phyloP scores from a whole-genome alignment of 2,888 invertebrate genomes.

The Parnassius glacialis region DNA sequence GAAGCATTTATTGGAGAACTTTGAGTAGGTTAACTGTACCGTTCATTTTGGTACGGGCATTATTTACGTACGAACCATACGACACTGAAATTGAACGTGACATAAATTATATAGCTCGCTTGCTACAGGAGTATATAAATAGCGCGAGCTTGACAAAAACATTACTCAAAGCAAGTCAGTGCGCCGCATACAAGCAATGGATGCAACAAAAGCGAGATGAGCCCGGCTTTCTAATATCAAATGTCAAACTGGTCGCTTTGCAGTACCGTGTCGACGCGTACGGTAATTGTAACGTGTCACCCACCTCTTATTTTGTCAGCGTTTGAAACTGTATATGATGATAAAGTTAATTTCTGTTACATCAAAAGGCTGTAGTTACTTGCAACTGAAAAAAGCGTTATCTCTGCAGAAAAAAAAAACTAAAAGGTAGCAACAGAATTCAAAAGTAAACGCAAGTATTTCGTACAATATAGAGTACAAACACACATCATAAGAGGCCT shows the following conservation, averaged over 20 bases:
- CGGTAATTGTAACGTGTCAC: constrained; percentile 22
- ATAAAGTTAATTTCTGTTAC: background rate
- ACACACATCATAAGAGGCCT: no score
- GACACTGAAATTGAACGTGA: constrained; percentile 1
- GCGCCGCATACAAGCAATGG: constrained; percentile 17
- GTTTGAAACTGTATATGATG: constrained; percentile 11
- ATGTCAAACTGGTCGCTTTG: constrained; percentile 24
- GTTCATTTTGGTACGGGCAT: no score
- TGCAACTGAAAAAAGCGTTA: no score
- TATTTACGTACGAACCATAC: no score
- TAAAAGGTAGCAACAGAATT: background rate
- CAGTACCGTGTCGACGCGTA: constrained; percentile 12
- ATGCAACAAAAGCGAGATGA: constrained; percentile 25
- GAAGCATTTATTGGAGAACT: no score
- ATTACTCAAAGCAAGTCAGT: constrained; percentile 12
- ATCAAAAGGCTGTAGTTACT: no score
- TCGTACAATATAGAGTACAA: no score
- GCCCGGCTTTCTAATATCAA: constrained; percentile 26
- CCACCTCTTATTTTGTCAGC: constrained; percentile 17
- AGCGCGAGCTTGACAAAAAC: constrained; percentile 11
- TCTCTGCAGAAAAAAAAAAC: background rate
- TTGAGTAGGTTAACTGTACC: no score
- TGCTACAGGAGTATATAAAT: constrained; percentile 3
- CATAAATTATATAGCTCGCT: background rate
- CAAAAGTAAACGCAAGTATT: background rate